Conservation (phyloP, 2,113 vertebrate species). For the Stercorarius parasiticus region DNA sequence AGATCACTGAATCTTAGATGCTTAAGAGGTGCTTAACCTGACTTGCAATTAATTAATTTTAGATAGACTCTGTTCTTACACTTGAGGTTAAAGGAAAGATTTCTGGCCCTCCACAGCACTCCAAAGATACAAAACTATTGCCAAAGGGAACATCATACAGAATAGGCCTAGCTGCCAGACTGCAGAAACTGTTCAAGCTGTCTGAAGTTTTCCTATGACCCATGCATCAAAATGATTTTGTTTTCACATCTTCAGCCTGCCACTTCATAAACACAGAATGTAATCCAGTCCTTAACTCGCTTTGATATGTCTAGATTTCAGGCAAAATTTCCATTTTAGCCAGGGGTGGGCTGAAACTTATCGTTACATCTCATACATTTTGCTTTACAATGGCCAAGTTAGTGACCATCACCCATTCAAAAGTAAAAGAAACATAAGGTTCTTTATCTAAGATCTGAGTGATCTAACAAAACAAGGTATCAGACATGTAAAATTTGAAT, state of each 20-base stretch:
- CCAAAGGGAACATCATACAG: background rate
- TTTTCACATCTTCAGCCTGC: background rate
- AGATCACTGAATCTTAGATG: background rate
- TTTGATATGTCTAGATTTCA: background rate
- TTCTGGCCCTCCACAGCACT: background rate
- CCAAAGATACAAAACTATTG: background rate
- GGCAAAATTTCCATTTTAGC: background rate
- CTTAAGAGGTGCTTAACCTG: background rate
- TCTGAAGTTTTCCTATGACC: rapidly evolving
- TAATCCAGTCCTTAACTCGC: background rate
- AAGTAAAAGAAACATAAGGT: background rate
- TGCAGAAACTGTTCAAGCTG: background rate
- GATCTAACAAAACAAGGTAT: background rate
- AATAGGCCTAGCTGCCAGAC: background rate
- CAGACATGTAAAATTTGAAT: background rate
- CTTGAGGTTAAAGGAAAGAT: background rate
- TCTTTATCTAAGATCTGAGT: background rate
- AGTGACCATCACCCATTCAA: background rate
- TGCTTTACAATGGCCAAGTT: background rate
- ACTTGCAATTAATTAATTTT: background rate
- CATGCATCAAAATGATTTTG: background rate
- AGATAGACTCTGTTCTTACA: background rate
- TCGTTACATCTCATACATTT: background rate
- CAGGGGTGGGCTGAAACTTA: background rate
- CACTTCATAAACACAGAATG: background rate